Evolutionary conservation across 2,888 invertebrate species (phyloP).

Genomic region (Clunio marinus): DNA sequence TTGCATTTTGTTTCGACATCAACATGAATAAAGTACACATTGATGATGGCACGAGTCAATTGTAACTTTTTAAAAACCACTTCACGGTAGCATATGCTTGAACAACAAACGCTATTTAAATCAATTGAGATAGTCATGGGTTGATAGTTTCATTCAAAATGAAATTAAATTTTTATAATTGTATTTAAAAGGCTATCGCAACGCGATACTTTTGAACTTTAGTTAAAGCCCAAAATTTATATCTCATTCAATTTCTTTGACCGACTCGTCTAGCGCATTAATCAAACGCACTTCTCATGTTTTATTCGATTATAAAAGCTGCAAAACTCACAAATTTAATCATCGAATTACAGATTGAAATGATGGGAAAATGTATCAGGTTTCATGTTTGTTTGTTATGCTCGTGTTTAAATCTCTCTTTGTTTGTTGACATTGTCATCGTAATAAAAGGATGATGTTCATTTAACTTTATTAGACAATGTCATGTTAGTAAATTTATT

Average conservation of each 20-base stretch:
- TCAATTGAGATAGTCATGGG: conserved; percentile 27
- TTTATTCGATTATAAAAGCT: not conserved
- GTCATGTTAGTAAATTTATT: no score
- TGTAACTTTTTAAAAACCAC: not conserved
- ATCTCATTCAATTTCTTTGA: not conserved
- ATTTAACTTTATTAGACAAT: not conserved
- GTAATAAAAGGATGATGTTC: conserved; percentile 28
- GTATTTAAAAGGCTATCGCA: not conserved
- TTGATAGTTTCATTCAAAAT: not conserved
- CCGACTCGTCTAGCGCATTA: not conserved
- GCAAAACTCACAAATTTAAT: not conserved
- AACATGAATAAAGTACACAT: not conserved
- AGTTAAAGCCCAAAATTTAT: no score
- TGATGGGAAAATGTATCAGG: conserved; percentile 22
- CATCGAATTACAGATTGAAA: not conserved
- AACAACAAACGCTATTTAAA: not conserved
- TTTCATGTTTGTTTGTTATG: conserved; percentile 30
- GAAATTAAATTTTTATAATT: not conserved
- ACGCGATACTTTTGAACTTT: no score
- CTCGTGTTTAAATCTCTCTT: conserved; percentile 26
- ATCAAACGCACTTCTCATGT: not conserved
- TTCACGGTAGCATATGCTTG: not conserved
- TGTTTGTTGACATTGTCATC: conserved; percentile 13
- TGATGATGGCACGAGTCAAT: not conserved
- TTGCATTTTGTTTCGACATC: no score